Percentiles rank a stretch among this genome's conserved stretches.
These are phyloP conservation scores for Rousettus leschenaultii DNA, from an alignment of 2,113 vertebrate genomes.

Conservation along the genomic window DNA sequence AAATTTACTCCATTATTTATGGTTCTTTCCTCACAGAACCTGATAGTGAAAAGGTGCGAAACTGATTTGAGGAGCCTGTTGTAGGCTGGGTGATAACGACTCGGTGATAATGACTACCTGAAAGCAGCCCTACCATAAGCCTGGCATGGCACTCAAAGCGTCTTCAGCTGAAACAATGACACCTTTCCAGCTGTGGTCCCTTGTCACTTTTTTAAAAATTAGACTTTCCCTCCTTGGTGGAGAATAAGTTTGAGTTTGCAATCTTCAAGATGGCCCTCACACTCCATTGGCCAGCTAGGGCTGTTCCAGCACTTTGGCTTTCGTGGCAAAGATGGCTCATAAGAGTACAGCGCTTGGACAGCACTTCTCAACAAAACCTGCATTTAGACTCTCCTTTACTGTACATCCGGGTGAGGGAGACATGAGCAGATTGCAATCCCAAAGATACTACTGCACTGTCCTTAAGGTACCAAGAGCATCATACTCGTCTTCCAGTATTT, in stretches of 20 bases:
- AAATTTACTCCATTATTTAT: not conserved
- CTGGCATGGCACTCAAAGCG: not conserved
- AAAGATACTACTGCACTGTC: not conserved
- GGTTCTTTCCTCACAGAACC: constrained; percentile 22
- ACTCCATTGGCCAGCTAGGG: not conserved
- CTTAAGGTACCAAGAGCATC: not conserved
- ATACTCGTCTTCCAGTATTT: not conserved
- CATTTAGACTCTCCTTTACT: not conserved
- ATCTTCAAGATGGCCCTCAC: not conserved
- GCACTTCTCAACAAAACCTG: fast-evolving
- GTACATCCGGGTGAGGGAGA: not conserved
- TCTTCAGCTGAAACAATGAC: not conserved
- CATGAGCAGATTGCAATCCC: fast-evolving
- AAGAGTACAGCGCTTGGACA: not conserved
- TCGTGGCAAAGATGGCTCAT: not conserved
- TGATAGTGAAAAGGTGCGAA: not conserved
- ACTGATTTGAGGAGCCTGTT: not conserved
- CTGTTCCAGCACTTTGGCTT: not conserved
- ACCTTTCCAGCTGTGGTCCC: not conserved
- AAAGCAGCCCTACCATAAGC: not conserved
- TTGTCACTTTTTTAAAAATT: not conserved
- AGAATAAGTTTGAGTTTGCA: not conserved
- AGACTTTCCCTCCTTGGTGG: not conserved
- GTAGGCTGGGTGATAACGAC: no score
- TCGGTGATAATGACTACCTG: not conserved